Conservation (phyloP, 2,113 vertebrate species). For the Festucalex cinctus region DNA sequence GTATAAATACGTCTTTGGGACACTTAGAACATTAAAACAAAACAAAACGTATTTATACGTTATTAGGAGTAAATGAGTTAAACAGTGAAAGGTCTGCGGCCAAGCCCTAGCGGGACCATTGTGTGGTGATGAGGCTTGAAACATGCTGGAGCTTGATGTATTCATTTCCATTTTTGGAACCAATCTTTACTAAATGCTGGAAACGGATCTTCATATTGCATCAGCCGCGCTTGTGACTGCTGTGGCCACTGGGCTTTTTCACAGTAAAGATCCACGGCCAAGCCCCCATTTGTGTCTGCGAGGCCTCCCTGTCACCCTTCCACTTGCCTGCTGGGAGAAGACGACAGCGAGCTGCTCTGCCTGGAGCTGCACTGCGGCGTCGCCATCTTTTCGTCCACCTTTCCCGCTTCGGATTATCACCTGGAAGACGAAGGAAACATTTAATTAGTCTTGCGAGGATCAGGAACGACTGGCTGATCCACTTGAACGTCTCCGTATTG, state of each 20-base stretch:
- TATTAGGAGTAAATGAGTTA: too few relatives aligned
- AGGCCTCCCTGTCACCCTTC: not conserved
- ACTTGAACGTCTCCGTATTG: slow-evolving; percentile 55
- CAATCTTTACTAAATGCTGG: not conserved
- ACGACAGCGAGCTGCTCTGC: slow-evolving; percentile 71
- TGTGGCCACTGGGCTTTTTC: not conserved
- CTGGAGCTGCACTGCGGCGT: slow-evolving; percentile 75
- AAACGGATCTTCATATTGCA: not conserved
- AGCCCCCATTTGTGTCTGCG: not conserved
- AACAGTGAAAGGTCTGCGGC: not conserved
- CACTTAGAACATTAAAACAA: too few relatives aligned
- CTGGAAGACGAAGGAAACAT: slow-evolving; percentile 40
- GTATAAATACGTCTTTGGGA: too few relatives aligned
- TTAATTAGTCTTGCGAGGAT: not conserved
- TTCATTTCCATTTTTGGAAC: not conserved
- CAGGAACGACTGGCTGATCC: slow-evolving; percentile 25
- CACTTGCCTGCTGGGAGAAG: slow-evolving; percentile 83
- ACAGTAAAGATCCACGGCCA: not conserved
- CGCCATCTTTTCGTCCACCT: slow-evolving; percentile 74
- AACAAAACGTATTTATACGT: too few relatives aligned
- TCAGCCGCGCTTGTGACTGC: not conserved
- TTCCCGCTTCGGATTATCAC: slow-evolving; percentile 51
- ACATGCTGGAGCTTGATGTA: not conserved
- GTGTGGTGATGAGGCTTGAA: not conserved
- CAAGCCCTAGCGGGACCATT: not conserved